Evolutionary conservation across 1,140 invertebrate genomes (phyloP), one percentile per base, ranked within the genome.

Genomic region (Nephila pilipes): DNA sequence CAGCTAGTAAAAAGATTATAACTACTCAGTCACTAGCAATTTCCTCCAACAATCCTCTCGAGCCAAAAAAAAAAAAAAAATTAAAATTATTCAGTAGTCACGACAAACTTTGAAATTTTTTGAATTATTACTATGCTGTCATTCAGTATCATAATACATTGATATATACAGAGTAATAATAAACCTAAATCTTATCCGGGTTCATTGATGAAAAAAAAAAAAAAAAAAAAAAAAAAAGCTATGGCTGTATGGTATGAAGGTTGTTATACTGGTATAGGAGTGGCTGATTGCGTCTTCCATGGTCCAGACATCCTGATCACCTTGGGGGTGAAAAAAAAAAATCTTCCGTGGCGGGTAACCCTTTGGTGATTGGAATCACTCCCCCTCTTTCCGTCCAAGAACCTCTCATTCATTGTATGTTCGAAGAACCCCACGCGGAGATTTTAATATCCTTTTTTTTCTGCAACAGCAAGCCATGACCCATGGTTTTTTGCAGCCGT

Each of bases 211-310:
- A 25, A 20, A 58, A 20, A 16, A 58, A 55, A 8, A 8, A 55
- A 55, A 55, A 55, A 55, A 14, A 14, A 55, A 55, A 55, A 60
- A 60, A n/a, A 63, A 63, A 3, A 4, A 22, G 22, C 63, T 65
- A 25, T 18, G 5, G 69, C 69, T 32, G 29, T 32, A 32, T 29
- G 32, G 8, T 65, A 25, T 4, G 16, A 16, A 75, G 69, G 69
- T 75, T 36, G 69, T 75, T 75, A 36, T 75, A 65, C 63, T 65
- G 22, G 63, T 25, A 65, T 75, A 75, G 69, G 69, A 75, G 69
- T 75, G 69, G 69, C 29, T 32, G 65, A 5, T 14, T 75, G 60
- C 25, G 5, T 25, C 32, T 29, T 32, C 16, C 29, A 10, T 6
- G 8, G 29, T 14, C 29, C 29, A 29, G 32, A 75, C 69, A 75